Evolutionary conservation across 2,888 invertebrate genomes (phyloP), one percentile per base, ranked within the genome.

Genomic region (Eupithecia centaureata): DNA sequence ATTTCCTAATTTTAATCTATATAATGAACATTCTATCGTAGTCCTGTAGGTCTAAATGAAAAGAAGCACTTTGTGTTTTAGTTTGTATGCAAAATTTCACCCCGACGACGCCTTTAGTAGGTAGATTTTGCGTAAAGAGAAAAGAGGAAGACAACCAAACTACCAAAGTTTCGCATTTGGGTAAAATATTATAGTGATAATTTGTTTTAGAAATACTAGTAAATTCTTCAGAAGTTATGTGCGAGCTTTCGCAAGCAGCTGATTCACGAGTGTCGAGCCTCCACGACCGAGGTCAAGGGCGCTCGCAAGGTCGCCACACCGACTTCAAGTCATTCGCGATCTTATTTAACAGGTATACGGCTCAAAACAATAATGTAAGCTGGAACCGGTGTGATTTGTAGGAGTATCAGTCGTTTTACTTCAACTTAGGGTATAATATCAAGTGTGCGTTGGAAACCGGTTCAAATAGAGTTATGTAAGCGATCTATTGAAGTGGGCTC

Each of bases 381-480:
- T 38, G 12, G 10, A 47, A 22, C 18, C 12, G 12, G 22, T 22
- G n/a, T 22, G 22, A 22, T 47, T 47, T 22, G 47, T 47, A 47
- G 22, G 47, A 47, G 4, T 47, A 12, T 32, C 7, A 33, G 18
- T 32, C 33, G 32, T 57, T 22, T 18, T 10, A 22, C 57, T 32
- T 22, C 22, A 10, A 10, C 10, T 7, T 61, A 61, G 15, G 27
- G 4, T 22, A 2, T 1, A 52, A 52, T 12, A 33, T 61, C 5
- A 10, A 32, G 22, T 58, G 51, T 22, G 51, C 51, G 5, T 12
- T 25, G 51, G 22, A 25, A 13, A 25, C 22, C 51, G 25, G 13
- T 25, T 25, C 51, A 12, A 5, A 35, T 30, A 18, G 15, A 28
- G 35, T 59, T 38, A 61, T 61, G 61, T 32, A 61, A 61, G 47